Evolutionary conservation across 2,113 vertebrate species (phyloP).

Genomic region (Hymenochirus boettgeri): DNA sequence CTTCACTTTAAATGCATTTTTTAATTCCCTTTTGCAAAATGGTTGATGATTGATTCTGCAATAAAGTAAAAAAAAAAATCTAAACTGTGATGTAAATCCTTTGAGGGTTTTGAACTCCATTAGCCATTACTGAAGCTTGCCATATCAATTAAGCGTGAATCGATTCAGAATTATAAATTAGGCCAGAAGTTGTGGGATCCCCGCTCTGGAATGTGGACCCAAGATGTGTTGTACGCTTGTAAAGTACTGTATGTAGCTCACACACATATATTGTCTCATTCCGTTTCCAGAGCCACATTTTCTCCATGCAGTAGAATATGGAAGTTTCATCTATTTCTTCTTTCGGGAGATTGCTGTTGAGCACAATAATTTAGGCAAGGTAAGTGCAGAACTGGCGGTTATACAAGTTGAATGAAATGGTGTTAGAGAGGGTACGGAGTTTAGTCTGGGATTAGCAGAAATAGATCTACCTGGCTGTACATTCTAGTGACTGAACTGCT

Average conservation of each 20-base stretch:
- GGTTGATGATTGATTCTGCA: conserved; percentile 49
- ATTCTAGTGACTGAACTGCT: too few relatives aligned
- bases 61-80: conserved; percentile 45
- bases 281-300: conserved; percentile 89
- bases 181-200: neutral
- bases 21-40: conserved; percentile 47
- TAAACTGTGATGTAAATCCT: conserved; percentile 48
- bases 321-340: conserved; percentile 97
- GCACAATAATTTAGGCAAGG: conserved; percentile 96
- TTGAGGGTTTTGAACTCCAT: conserved; percentile 47
- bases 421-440: neutral
- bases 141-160: conserved; percentile 44
- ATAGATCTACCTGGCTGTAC: too few relatives aligned
- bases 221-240: neutral
- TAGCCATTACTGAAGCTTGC: conserved; percentile 47
- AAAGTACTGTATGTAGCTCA: conserved; percentile 14
- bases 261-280: conserved; percentile 29
- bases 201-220: neutral
- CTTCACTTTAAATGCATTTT: conserved; percentile 41
- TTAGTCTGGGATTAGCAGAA: too few relatives aligned
- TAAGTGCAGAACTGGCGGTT: conserved; percentile 50
- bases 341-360: conserved; percentile 96
- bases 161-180: conserved; percentile 28
- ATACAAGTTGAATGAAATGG: conserved; percentile 7
- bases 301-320: conserved; percentile 94